phyloP scores from a whole-genome alignment of 2,888 invertebrate species.

The Mythimna ferrago region DNA sequence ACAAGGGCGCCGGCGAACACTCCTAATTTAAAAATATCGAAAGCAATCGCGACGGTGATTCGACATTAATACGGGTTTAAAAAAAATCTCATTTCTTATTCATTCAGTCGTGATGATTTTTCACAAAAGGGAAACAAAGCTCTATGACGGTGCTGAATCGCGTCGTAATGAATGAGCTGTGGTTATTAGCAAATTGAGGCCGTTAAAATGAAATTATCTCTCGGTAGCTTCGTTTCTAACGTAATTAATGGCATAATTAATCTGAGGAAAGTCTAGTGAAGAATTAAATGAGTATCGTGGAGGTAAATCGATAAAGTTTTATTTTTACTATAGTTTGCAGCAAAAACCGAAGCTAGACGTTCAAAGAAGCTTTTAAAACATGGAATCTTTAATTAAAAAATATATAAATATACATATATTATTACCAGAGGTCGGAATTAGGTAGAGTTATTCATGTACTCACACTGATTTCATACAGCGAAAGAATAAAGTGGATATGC shows the following conservation, averaged over 20 bases:
- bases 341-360: neutral
- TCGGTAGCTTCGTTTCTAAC: constrained; percentile 72
- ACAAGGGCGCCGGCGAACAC: constrained; percentile 78
- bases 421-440: too few relatives aligned
- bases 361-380: neutral
- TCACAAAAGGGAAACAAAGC: constrained; percentile 82
- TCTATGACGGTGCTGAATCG: constrained; percentile 82
- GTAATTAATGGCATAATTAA: constrained; percentile 81
- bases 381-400: neutral
- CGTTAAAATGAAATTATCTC: constrained; percentile 83
- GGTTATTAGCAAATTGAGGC: constrained; percentile 85
- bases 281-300: constrained; percentile 72
- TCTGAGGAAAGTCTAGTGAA: constrained; percentile 78
- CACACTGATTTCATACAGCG: too few relatives aligned
- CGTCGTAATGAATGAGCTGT: constrained; percentile 79
- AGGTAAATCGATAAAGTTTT: constrained; percentile 44
- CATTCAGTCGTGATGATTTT: constrained; percentile 83
- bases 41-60: constrained; percentile 85
- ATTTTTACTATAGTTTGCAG: constrained; percentile 31
- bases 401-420: too few relatives aligned
- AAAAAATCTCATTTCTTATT: constrained; percentile 83
- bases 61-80: constrained; percentile 77
- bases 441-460: too few relatives aligned
- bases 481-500: too few relatives aligned
- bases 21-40: constrained; percentile 78